phyloP scores from a whole-genome alignment of 2,113 vertebrate genomes.

The Paratilapia polleni region DNA sequence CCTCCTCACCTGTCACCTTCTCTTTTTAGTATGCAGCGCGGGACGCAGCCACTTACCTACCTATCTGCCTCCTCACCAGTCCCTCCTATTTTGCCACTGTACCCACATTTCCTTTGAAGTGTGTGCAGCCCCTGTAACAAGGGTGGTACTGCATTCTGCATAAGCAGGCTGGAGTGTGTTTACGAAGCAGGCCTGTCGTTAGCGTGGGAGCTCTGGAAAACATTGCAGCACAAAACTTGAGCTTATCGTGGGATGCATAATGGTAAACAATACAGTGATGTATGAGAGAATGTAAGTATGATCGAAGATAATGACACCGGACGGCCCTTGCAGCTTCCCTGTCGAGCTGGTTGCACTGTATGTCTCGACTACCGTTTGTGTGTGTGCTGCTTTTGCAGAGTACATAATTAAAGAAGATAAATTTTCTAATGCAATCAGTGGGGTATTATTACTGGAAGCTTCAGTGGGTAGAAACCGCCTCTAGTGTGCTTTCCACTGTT shows the following conservation, averaged over 20 bases:
- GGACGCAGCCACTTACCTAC: conserved; percentile 33
- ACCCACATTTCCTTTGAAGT: conserved; percentile 57
- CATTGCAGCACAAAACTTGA: conserved; percentile 22
- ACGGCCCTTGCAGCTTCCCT: conserved; percentile 18
- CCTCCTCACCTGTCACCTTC: conserved; percentile 47
- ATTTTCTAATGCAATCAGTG: conserved; percentile 61
- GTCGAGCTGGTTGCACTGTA: neutral
- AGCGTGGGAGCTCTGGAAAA: conserved; percentile 49
- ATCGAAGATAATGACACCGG: conserved; percentile 50
- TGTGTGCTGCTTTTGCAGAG: conserved; percentile 34
- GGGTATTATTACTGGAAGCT: conserved; percentile 59
- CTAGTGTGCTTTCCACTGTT: conserved; percentile 41
- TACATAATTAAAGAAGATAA: conserved; percentile 66
- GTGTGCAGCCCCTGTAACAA: conserved; percentile 42
- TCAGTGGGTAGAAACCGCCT: conserved; percentile 44
- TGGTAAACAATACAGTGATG: conserved; percentile 60
- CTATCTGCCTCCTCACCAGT: conserved; percentile 4
- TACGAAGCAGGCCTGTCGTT: conserved; percentile 32
- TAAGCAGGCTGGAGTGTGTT: conserved; percentile 40
- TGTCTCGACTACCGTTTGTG: conserved; percentile 1
- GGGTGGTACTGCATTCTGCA: conserved; percentile 32
- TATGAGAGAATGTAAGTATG: conserved; percentile 43
- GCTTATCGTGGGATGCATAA: conserved; percentile 36
- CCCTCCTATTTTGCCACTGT: conserved; percentile 41
- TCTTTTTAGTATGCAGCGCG: conserved; percentile 61